Conservation (phyloP, 2,113 vertebrate genomes). For the Peromyscus maniculatus region DNA sequence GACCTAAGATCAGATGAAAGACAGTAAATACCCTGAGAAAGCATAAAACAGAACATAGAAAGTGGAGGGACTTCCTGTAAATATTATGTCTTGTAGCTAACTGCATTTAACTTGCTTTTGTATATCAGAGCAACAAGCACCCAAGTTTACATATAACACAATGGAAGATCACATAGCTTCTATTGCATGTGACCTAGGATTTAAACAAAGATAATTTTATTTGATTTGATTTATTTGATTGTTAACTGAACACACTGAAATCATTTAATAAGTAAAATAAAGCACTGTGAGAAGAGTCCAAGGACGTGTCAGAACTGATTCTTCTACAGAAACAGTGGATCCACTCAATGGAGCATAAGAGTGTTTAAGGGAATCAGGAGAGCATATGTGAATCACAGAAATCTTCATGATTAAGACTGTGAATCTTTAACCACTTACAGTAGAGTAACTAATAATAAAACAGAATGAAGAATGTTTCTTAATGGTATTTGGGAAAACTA, state of each 20-base stretch:
- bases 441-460: background rate
- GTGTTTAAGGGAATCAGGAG: background rate
- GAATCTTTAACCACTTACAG: background rate
- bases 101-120: background rate
- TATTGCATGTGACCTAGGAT: background rate
- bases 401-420: background rate
- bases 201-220: background rate
- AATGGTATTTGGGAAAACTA: background rate
- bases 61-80: background rate
- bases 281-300: background rate
- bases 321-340: background rate
- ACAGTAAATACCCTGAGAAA: background rate
- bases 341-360: background rate
- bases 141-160: background rate
- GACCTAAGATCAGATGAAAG: background rate
- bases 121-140: background rate
- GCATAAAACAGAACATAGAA: background rate
- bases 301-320: background rate
- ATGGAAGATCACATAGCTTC: background rate
- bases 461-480: background rate
- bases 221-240: background rate
- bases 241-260: background rate
- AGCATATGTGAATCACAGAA: background rate
- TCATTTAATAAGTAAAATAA: background rate
- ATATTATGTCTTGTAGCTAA: background rate